A percentile compares a stretch with the other conserved stretches of the same genome.
phyloP scores from a whole-genome alignment of 2,888 invertebrate genomes.

The Drosophila colorata region DNA sequence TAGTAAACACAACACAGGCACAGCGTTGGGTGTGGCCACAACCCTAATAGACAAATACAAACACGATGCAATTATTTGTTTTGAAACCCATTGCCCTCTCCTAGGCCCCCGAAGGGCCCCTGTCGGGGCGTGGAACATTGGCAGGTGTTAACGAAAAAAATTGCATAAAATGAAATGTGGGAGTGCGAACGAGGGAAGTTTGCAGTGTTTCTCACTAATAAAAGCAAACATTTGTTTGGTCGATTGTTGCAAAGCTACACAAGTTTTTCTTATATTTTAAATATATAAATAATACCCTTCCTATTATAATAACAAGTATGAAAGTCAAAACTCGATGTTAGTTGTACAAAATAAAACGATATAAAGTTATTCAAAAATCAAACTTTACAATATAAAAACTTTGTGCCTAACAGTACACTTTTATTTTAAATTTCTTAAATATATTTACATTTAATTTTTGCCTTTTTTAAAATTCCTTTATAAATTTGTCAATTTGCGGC shows the following conservation, averaged over 20 bases:
- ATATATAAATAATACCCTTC: not conserved
- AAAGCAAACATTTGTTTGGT: no score
- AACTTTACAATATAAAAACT: no score
- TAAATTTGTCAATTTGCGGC: no score
- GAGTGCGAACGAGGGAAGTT: not conserved
- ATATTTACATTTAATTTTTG: no score
- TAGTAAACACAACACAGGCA: conserved; percentile 23
- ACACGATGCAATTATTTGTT: conserved; percentile 72
- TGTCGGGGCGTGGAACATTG: not conserved
- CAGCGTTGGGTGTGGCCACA: conserved; percentile 25
- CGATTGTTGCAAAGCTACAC: no score
- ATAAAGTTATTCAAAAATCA: no score
- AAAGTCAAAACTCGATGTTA: no score
- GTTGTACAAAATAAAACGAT: no score
- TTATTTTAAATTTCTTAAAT: no score
- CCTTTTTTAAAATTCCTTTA: no score
- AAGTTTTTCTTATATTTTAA: not conserved
- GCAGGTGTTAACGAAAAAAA: conserved; percentile 4
- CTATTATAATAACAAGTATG: no score
- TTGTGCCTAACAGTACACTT: no score
- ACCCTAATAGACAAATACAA: conserved; percentile 63
- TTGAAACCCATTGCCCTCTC: conserved; percentile 12
- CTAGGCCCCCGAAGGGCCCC: not conserved
- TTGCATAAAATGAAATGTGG: conserved; percentile 1
- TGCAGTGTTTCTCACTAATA: not conserved